phyloP scores from a whole-genome alignment of 2,797 vertebrate species.

The Paedocypris micromegethes region DNA sequence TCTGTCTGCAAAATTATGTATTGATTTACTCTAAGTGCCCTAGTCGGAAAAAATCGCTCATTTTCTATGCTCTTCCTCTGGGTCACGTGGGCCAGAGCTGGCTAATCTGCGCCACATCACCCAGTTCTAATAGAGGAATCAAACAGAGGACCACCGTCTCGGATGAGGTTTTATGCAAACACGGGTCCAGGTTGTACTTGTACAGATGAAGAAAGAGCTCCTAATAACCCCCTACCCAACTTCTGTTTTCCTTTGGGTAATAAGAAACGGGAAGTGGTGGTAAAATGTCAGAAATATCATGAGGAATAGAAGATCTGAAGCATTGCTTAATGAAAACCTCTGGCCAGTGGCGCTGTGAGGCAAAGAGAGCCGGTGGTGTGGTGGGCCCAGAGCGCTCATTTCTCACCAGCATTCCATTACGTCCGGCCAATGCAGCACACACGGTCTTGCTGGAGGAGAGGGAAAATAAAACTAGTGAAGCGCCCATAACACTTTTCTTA shows the following conservation, averaged over 20 bases:
- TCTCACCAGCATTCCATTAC: constrained; percentile 55
- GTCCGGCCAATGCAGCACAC: constrained; percentile 10
- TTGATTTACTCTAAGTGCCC: constrained; percentile 45
- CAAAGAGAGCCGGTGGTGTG: constrained; percentile 44
- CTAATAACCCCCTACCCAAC: constrained; percentile 42
- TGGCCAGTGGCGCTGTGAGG: constrained; percentile 52
- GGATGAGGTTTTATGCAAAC: constrained; percentile 53
- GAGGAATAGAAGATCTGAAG: constrained; percentile 60
- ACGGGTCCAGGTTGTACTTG: constrained; percentile 46
- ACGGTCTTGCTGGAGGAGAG: constrained; percentile 30
- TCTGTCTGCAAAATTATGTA: constrained; percentile 49
- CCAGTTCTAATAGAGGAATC: constrained; percentile 57
- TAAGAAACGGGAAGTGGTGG: constrained; percentile 57
- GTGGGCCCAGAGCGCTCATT: constrained; percentile 55
- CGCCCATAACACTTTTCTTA: constrained; percentile 53
- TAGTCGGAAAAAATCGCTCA: constrained; percentile 32
- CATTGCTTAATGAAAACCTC: constrained; percentile 56
- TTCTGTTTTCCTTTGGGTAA: constrained; percentile 54
- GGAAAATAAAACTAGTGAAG: constrained; percentile 46
- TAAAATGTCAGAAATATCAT: constrained; percentile 57
- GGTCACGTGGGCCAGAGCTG: constrained; percentile 19
- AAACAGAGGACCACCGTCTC: constrained; percentile 49
- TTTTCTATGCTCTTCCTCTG: constrained; percentile 37
- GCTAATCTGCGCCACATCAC: constrained; percentile 38
- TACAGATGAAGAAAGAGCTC: constrained; percentile 28